Percentiles rank a stretch among this genome's conserved stretches.
Conservation (phyloP, 2,888 invertebrate genomes). For the Lepidocyrtoides sp. region DNA sequence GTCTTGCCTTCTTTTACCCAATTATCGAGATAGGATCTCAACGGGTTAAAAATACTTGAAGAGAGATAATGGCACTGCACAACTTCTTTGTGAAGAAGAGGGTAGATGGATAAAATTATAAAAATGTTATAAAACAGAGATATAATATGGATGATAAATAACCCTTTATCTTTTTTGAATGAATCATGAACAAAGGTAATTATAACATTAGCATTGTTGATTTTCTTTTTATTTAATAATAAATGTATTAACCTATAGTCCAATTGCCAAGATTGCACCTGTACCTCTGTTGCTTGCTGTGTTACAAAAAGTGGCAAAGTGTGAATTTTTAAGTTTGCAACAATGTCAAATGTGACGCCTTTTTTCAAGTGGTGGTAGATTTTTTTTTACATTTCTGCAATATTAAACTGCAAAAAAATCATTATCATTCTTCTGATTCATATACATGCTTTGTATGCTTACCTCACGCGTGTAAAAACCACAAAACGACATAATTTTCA, state of each 20-base stretch:
- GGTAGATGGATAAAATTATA: background rate
- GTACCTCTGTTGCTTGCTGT: too few species aligned
- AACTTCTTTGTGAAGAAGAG: background rate
- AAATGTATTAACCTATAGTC: slow-evolving; percentile 20
- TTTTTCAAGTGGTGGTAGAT: background rate
- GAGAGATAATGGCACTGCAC: background rate
- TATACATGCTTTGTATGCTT: too few species aligned
- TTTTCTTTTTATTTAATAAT: slow-evolving; percentile 60
- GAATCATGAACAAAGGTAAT: slow-evolving; percentile 65
- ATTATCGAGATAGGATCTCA: slow-evolving; percentile 52
- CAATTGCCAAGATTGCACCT: slow-evolving; percentile 41
- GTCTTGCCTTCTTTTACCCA: slow-evolving; percentile 68
- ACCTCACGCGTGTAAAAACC: slow-evolving; percentile 65
- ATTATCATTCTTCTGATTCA: slow-evolving; percentile 55
- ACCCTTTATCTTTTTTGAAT: slow-evolving; percentile 25
- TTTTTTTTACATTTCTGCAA: slow-evolving; percentile 42
- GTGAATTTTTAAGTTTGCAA: slow-evolving; percentile 54
- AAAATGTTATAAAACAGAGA: background rate
- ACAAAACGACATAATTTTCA: slow-evolving; percentile 73
- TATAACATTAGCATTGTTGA: slow-evolving; percentile 69
- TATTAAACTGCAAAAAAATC: slow-evolving; percentile 43
- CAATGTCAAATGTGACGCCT: slow-evolving; percentile 72
- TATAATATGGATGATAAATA: slow-evolving; percentile 38
- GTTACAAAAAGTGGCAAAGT: slow-evolving; percentile 53
- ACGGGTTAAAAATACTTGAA: slow-evolving; percentile 51